Conservation (phyloP, 1,140 invertebrate genomes). For the Tyrophagus putrescentiae region DNA sequence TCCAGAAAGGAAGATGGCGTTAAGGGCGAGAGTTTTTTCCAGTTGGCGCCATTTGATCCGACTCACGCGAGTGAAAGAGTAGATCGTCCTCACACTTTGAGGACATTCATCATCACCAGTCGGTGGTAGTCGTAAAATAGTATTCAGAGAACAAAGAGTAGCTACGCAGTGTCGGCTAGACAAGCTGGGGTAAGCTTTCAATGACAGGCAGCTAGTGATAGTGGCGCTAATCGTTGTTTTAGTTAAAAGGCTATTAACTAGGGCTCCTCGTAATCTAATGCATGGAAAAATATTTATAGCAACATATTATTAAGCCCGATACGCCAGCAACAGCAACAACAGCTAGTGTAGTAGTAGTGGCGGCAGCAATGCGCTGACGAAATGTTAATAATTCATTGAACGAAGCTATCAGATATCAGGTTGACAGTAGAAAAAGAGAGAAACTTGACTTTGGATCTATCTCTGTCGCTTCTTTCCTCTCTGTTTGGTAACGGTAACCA, state of each 20-base stretch:
- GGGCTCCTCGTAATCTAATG: background rate
- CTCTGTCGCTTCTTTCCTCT: no score
- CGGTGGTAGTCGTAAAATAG: no score
- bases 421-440: no score
- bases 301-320: conserved; percentile 14
- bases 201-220: background rate
- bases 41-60: no score
- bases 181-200: no score
- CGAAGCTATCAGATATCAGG: background rate
- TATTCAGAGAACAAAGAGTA: background rate
- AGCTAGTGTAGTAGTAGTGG: no score
- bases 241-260: conserved; percentile 4
- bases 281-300: background rate
- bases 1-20: conserved; percentile 1
- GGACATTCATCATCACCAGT: no score
- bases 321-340: no score
- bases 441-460: no score
- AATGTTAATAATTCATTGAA: conserved; percentile 12
- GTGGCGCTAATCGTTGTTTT: conserved; percentile 5
- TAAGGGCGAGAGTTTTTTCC: no score
- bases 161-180: background rate
- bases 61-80: no score
- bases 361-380: background rate
- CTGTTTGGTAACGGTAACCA: background rate
- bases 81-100: no score